These are phyloP conservation scores for Sipha flava DNA, from an alignment of 1,140 invertebrate species.

Conservation along the genomic window DNA sequence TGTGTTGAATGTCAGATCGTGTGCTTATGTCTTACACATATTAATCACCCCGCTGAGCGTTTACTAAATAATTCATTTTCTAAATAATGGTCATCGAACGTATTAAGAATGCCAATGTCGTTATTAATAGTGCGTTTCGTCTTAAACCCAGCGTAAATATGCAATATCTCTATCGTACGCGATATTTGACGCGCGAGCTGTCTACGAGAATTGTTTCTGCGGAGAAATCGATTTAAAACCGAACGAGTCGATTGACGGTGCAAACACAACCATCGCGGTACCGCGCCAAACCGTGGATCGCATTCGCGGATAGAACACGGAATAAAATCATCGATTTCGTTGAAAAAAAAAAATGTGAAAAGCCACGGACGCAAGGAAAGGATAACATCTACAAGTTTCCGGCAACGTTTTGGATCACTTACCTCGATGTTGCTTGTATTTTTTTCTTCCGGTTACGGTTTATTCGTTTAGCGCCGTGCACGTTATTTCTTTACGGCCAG, in stretches of 20 bases:
- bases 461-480: background rate
- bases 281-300: too few species aligned
- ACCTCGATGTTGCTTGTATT: background rate
- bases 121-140: background rate
- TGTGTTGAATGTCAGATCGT: constrained; percentile 6
- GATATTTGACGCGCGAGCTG: background rate
- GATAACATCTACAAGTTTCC: too few species aligned
- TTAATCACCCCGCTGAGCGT: background rate
- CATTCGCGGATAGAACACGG: too few species aligned
- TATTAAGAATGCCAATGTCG: background rate
- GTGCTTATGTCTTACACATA: background rate
- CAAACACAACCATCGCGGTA: too few species aligned
- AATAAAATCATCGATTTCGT: too few species aligned
- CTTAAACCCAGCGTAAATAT: background rate
- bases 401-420: too few species aligned
- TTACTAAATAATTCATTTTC: constrained; percentile 24
- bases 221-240: background rate
- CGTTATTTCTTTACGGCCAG: background rate
- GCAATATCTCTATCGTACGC: background rate
- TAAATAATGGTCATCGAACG: background rate
- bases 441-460: background rate
- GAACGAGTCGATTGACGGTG: too few species aligned
- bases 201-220: too few species aligned
- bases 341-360: too few species aligned
- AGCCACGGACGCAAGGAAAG: too few species aligned